phyloP scores from a whole-genome alignment of 2,888 invertebrate species.

The Cryptophagus acutangulus region DNA sequence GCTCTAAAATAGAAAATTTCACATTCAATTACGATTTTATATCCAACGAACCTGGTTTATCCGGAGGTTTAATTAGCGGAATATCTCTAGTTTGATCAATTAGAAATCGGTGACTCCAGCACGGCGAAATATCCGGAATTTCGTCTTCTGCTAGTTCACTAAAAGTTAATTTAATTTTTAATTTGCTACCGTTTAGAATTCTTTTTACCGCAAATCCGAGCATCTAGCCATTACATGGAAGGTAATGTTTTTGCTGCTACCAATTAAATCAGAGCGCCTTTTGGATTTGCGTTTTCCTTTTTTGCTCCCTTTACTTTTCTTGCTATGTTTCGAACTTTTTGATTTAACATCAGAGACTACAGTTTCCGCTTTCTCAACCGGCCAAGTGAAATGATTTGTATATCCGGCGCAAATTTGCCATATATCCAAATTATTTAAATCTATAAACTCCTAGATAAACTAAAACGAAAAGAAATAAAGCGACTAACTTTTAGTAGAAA shows the following conservation, averaged over 20 bases:
- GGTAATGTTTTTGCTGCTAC: no score
- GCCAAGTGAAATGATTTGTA: constrained; percentile 35
- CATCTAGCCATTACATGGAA: constrained; percentile 28
- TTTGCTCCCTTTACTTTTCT: constrained; percentile 11
- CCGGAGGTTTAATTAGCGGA: constrained; percentile 40
- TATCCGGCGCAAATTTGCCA: constrained; percentile 38
- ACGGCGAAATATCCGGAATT: constrained; percentile 39
- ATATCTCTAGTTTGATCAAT: constrained; percentile 44
- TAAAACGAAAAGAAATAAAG: background rate
- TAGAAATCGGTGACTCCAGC: constrained; percentile 42
- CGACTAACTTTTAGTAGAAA: constrained; percentile 24
- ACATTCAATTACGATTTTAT: background rate
- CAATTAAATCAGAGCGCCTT: no score
- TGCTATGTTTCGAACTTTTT: constrained; percentile 2
- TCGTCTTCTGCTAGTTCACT: constrained; percentile 19
- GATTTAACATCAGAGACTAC: no score
- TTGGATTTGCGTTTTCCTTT: constrained; percentile 11
- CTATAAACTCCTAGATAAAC: background rate
- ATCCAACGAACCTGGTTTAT: constrained; percentile 31
- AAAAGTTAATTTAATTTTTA: constrained; percentile 9
- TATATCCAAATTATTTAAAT: constrained; percentile 17
- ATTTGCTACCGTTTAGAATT: no score
- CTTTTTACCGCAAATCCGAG: constrained; percentile 27
- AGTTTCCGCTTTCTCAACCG: constrained; percentile 11
- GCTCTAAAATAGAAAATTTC: constrained; percentile 14